Evolutionary conservation across 2,888 invertebrate species (phyloP), one percentile per base, ranked within the genome.

Genomic region (Apamea epomidion): DNA sequence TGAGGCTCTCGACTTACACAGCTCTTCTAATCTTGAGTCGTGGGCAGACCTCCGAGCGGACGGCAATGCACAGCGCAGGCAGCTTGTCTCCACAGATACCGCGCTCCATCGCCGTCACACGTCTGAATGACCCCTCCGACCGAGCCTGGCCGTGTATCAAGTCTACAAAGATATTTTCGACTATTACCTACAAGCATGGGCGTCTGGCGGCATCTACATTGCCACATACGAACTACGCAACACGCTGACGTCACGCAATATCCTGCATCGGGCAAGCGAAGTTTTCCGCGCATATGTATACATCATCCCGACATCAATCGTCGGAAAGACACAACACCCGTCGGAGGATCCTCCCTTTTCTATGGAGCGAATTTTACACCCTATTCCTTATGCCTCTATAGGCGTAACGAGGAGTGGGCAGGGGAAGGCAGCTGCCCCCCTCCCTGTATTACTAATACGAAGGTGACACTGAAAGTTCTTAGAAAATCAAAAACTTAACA

Each of bases 21-120:
- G 97, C 97, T 82, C 96, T 91, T 62, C 97, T 91, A 29, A 97
- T 93, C 65, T 93, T 92, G 29, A 97, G 87, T 18, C 95, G 90
- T 2, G 95, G 96, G 80, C 95, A 91, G 78, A 96, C 94, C 37
- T 95, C 96, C 0, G 78, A 82, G 5, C 97, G 91, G 21, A 96
- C 96, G 0, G 95, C 95, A 29, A 97, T 83, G 62, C 86, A 92
- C 7, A 97, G 84, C 0, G 86, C 74, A 0, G 97, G 96, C 62
- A 97, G 83, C 72, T 85, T 76, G 16, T 96, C 97, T 0, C 91
- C 92, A 0, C 94, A 84, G 0, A 94, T 58, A 0, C 96, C 96
- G 1, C 94, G 92, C 82, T 96, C 96, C 79, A 90, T 83, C 1
- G 90, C 91, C 54, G 91, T 92, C 4, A 94, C 87, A 2, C 93